Evolutionary conservation across 2,888 invertebrate species (phyloP).

Genomic region (Coronaproctus castanopsis): DNA sequence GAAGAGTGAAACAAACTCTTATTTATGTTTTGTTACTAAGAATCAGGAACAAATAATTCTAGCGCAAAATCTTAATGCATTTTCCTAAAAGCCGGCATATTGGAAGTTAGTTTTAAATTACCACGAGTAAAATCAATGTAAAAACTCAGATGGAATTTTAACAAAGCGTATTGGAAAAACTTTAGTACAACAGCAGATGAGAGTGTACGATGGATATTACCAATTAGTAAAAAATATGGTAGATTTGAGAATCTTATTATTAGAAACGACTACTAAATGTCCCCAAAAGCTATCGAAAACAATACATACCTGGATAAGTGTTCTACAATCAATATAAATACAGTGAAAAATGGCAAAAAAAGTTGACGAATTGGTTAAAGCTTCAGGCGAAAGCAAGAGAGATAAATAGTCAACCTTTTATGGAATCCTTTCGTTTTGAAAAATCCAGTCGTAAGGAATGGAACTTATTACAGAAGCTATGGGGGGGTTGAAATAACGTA

Average conservation of each 20-base stretch:
- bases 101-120: background rate
- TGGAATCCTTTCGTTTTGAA: background rate
- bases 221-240: background rate
- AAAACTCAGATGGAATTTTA: background rate
- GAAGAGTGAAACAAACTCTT: background rate
- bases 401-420: background rate
- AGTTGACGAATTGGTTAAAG: background rate
- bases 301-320: background rate
- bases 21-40: background rate
- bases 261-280: background rate
- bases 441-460: background rate
- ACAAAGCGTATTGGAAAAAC: background rate
- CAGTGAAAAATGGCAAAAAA: background rate
- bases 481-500: background rate
- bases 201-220: background rate
- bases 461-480: background rate
- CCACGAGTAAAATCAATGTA: background rate
- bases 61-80: background rate
- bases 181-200: background rate
- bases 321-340: background rate
- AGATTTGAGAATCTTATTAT: background rate
- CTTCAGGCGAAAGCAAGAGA: background rate
- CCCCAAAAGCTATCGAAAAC: background rate
- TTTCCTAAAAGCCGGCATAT: background rate
- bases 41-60: background rate